phyloP scores from a whole-genome alignment of 1,140 invertebrate genomes.

The Drosophila biarmipes region DNA sequence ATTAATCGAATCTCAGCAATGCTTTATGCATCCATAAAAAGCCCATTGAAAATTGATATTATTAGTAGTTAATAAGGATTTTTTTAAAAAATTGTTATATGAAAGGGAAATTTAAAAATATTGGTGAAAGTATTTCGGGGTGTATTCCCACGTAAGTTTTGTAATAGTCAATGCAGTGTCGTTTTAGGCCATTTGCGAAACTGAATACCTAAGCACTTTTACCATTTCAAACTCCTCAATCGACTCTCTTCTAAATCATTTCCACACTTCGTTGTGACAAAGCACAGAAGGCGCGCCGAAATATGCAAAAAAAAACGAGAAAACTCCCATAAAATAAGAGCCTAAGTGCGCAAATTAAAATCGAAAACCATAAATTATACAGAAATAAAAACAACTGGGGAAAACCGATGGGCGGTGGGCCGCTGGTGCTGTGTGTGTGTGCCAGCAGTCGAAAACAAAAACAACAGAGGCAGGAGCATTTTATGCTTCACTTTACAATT shows the following conservation, averaged over 20 bases:
- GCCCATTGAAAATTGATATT: too few species aligned
- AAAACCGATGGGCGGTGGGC: constrained; percentile 4
- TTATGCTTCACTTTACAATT: constrained; percentile 80
- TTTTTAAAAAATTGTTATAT: too few species aligned
- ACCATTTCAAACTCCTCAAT: not conserved
- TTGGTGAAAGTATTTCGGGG: too few species aligned
- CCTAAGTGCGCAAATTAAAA: constrained; percentile 75
- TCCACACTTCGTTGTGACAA: constrained; percentile 51
- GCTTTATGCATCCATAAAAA: too few species aligned
- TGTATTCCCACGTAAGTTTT: too few species aligned
- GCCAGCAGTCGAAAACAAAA: constrained; percentile 50
- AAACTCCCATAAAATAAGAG: constrained; percentile 63
- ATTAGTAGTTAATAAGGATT: too few species aligned
- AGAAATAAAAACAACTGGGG: constrained; percentile 4
- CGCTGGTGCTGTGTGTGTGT: constrained; percentile 8
- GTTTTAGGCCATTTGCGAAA: not conserved
- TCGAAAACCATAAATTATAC: constrained; percentile 75
- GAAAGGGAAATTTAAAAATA: too few species aligned
- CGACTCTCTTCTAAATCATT: constrained; percentile 56
- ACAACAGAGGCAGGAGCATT: constrained; percentile 46
- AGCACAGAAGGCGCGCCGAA: constrained; percentile 36
- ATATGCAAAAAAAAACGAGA: constrained; percentile 49
- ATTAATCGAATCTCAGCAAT: not conserved
- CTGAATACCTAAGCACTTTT: not conserved
- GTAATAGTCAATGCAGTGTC: too few species aligned